Conservation (phyloP, 2,113 vertebrate genomes). For the Carassius auratus region DNA sequence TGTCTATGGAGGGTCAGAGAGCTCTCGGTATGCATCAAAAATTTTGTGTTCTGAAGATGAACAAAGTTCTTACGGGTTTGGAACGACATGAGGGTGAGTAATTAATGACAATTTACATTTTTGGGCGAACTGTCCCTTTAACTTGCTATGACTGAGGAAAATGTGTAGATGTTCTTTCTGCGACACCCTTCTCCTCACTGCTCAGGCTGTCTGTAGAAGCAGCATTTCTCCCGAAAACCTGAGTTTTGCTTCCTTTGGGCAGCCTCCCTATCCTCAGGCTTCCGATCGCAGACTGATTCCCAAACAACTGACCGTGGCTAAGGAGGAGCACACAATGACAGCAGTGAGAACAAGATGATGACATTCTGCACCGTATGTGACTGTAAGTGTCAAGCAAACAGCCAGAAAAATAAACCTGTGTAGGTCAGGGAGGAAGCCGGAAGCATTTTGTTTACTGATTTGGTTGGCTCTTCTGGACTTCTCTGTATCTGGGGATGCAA, state of each 20-base stretch:
- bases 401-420: not conserved
- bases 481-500: slow-evolving; percentile 14
- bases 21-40: too few relatives aligned
- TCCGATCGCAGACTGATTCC: not conserved
- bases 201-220: slow-evolving; percentile 12
- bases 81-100: too few relatives aligned
- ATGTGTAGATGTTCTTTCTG: not conserved
- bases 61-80: too few relatives aligned
- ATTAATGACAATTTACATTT: too few relatives aligned
- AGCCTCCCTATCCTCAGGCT: slow-evolving; percentile 14
- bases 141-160: not conserved
- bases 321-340: not conserved
- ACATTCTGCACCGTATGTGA: not conserved
- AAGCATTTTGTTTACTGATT: slow-evolving; percentile 20
- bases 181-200: slow-evolving; percentile 37
- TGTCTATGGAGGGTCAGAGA: too few relatives aligned
- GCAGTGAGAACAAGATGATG: not conserved
- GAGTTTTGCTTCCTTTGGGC: not conserved
- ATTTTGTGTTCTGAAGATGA: too few relatives aligned
- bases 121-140: too few relatives aligned
- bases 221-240: not conserved
- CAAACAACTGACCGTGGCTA: slow-evolving; percentile 16
- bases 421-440: slow-evolving; percentile 36
- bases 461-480: slow-evolving; percentile 21
- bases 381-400: not conserved